A percentile compares a stretch with the other conserved stretches of the same genome.
Evolutionary conservation across 2,113 vertebrate genomes (phyloP).

Genomic region (Lathamus discolor): DNA sequence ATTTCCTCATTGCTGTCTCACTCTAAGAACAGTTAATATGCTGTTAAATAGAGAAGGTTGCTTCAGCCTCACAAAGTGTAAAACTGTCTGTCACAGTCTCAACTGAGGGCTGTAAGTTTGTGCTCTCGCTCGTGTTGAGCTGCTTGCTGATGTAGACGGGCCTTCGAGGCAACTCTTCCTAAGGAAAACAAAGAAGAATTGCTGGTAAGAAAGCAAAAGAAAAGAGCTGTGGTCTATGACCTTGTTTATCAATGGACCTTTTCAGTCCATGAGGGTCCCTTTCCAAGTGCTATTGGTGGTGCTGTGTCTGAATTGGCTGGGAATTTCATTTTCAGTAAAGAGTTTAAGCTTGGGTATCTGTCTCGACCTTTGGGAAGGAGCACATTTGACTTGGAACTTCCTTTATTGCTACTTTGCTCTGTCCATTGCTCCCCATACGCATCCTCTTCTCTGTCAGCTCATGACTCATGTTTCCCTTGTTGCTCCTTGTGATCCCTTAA

Average conservation of each 20-base stretch:
- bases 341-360: background rate
- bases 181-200: background rate
- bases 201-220: background rate
- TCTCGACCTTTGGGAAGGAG: background rate
- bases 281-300: background rate
- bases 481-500: background rate
- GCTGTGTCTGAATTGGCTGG: background rate
- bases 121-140: rapidly evolving
- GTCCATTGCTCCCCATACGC: conserved; percentile 38
- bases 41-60: background rate
- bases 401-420: conserved; percentile 64
- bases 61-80: background rate
- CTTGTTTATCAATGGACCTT: background rate
- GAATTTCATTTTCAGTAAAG: background rate
- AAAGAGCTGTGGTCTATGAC: background rate
- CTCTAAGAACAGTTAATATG: background rate
- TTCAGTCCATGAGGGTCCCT: background rate
- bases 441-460: conserved; percentile 53
- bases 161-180: background rate
- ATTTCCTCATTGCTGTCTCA: background rate
- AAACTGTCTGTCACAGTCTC: background rate
- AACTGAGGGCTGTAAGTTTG: background rate
- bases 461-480: conserved; percentile 43
- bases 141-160: background rate
- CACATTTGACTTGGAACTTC: conserved; percentile 47